Evolutionary conservation across 2,888 invertebrate genomes (phyloP).

Genomic region (Caenorhabditis sp.): DNA sequence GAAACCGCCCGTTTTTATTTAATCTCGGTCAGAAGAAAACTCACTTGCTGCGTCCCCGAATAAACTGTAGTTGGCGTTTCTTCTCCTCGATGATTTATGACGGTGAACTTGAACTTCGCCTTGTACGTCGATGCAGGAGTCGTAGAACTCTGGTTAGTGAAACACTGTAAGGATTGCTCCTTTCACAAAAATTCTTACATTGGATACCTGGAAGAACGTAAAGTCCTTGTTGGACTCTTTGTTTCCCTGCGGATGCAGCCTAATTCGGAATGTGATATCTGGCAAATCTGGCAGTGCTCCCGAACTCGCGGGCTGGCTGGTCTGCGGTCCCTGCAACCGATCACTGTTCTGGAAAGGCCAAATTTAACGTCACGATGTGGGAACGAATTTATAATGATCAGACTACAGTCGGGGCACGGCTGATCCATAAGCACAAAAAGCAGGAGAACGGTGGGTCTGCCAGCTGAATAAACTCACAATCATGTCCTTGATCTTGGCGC

Average conservation of each 20-base stretch:
- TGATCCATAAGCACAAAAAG: too few relatives aligned
- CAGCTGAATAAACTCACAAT: conserved; percentile 43
- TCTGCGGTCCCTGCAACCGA: conserved; percentile 37
- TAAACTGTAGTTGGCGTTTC: conserved; percentile 79
- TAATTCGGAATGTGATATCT: conserved; percentile 73
- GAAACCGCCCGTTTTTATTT: conserved; percentile 20
- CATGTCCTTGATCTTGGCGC: conserved; percentile 72
- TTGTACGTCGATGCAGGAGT: conserved; percentile 59
- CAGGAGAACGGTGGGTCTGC: too few relatives aligned
- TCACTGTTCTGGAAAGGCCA: conserved; percentile 14
- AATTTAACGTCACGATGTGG: neutral
- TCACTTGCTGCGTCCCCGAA: conserved; percentile 78
- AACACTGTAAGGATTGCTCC: conserved; percentile 52
- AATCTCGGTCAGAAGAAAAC: neutral
- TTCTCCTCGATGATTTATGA: conserved; percentile 75
- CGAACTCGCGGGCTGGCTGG: conserved; percentile 46
- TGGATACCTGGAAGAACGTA: conserved; percentile 78
- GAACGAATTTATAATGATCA: too few relatives aligned
- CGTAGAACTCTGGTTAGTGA: conserved; percentile 40
- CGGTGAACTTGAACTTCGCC: conserved; percentile 77
- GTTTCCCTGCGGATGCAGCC: conserved; percentile 79
- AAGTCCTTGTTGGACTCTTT: conserved; percentile 79
- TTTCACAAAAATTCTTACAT: neutral
- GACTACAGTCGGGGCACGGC: too few relatives aligned
- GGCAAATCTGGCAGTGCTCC: conserved; percentile 50